These are phyloP conservation scores for Ditula angustiorana DNA, from an alignment of 2,888 invertebrate species.

Conservation along the genomic window DNA sequence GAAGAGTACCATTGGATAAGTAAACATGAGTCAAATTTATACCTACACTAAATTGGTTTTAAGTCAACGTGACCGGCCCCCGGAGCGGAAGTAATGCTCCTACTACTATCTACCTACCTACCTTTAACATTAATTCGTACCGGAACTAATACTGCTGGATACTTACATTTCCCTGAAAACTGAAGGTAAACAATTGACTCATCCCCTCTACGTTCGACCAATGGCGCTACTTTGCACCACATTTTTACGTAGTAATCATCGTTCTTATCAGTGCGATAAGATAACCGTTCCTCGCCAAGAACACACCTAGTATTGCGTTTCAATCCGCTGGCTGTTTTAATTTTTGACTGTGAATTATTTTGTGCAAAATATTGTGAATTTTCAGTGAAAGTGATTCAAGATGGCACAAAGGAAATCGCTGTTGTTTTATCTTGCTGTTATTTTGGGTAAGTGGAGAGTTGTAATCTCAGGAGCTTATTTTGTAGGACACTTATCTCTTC, in stretches of 20 bases:
- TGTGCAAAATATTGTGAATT: conserved; percentile 37
- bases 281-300: conserved; percentile 60
- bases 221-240: conserved; percentile 25
- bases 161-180: conserved; percentile 14
- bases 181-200: conserved; percentile 35
- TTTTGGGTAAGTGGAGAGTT: conserved; percentile 72
- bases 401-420: conserved; percentile 74
- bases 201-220: conserved; percentile 18
- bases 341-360: conserved; percentile 40
- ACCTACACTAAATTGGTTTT: too few relatives aligned
- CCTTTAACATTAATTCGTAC: too few relatives aligned
- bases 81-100: too few relatives aligned
- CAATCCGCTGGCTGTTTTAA: conserved; percentile 56
- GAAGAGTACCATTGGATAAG: too few relatives aligned
- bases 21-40: too few relatives aligned
- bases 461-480: neutral
- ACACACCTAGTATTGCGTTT: conserved; percentile 63
- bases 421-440: conserved; percentile 80
- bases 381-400: conserved; percentile 52
- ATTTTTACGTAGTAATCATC: conserved; percentile 52
- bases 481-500: conserved; percentile 11
- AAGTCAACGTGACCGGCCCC: too few relatives aligned
- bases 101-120: too few relatives aligned
- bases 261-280: conserved; percentile 68
- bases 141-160: neutral